Base-by-base conservation (phyloP, 2,888 invertebrate genomes). In the Leucophenga montana region DNA sequence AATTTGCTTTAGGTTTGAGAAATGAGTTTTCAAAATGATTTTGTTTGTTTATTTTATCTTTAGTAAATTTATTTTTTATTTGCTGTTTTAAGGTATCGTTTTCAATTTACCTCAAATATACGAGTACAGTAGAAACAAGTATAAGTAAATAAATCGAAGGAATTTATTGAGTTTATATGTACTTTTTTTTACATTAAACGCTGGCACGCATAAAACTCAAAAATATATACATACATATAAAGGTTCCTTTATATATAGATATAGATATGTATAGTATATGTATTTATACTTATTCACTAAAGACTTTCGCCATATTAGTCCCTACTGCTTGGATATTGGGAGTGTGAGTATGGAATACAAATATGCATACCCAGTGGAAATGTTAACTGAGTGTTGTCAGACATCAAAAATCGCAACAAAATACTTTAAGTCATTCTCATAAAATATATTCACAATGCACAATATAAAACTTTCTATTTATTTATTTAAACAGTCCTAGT, bases 61-160 rank as follows among this genome's bases (percentile, higher is more conserved):
- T 54, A n/a, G 13, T 54, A 33, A 20, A 56, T 62, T 62, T 62
- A 46, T 62, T 62, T 62, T 59, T 62, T 62, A 62, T 62, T 62
- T 62, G 62, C 62, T 44, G 46, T 62, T 62, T 46, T 44, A 20
- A 33, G 62, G 62, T 46, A 62, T 62, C 46, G 46, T 62, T 62
- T 62, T 46, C 62, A 62, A 62, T 62, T 62, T 62, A 62, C 62
- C 44, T 44, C 62, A 46, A 18, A 62, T 44, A 33, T 33, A 33
- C 33, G 3, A 3, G 33, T 33, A 33, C 33, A 33, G 33, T 33
- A 5, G 33, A 5, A 33, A 33, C 8, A 33, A 33, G 33, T 33
- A n/a, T 33, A 59, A 59, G 59, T 59, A 59, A 59, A 62, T 62
- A 62, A 62, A 62, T 62, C 62, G 62, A n/a, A 33, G 31, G 22